These are phyloP conservation scores for Eubucco bourcierii DNA, from an alignment of 2,113 vertebrate species.

Conservation along the genomic window DNA sequence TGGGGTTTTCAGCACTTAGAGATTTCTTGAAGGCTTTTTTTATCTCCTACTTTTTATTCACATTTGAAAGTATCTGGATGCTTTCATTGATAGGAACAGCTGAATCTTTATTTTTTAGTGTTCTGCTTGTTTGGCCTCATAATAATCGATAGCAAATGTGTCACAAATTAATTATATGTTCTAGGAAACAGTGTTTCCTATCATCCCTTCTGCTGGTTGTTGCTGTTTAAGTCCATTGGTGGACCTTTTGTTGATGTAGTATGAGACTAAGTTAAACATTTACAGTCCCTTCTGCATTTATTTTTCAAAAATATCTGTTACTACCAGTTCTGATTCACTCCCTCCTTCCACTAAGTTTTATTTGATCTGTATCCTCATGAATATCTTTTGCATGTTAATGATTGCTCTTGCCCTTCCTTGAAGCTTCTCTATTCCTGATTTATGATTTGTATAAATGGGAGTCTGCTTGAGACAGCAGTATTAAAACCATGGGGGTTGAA, in stretches of 20 bases:
- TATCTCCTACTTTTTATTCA: background rate
- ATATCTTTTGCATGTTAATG: background rate
- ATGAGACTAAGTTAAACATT: background rate
- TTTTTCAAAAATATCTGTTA: constrained; percentile 30
- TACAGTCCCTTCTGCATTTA: background rate
- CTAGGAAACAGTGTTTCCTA: constrained; percentile 9
- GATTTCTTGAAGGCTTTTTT: background rate
- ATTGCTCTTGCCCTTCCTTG: background rate
- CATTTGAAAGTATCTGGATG: background rate
- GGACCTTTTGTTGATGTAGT: background rate
- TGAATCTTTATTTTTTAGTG: background rate
- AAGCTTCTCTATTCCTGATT: background rate
- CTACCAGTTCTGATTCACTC: constrained; percentile 25
- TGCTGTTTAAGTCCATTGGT: background rate
- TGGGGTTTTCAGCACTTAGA: background rate
- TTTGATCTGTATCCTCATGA: background rate
- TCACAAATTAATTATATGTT: constrained; percentile 24
- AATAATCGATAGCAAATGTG: background rate
- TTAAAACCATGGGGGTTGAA: background rate
- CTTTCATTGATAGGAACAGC: background rate
- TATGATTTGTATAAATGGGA: background rate
- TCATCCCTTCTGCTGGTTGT: background rate
- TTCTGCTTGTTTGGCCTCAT: background rate
- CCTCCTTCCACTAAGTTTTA: background rate
- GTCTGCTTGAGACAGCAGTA: background rate